Conservation (phyloP, 2,888 invertebrate species). For the Achlya flavicornis region DNA sequence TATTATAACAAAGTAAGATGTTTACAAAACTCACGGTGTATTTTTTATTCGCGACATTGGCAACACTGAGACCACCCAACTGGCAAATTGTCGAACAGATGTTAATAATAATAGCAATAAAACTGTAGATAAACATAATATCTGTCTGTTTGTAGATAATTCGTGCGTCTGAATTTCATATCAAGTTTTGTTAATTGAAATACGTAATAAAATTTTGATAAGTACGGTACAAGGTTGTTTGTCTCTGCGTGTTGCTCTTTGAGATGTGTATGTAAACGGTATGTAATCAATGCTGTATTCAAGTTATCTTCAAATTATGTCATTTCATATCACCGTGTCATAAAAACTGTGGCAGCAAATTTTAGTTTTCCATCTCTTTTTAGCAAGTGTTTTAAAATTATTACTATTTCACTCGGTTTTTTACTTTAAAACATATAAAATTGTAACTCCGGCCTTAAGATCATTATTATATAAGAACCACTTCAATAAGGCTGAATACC, state of each 20-base stretch:
- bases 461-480: too few relatives aligned
- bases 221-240: constrained; percentile 19
- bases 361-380: too few relatives aligned
- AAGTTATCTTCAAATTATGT: not conserved
- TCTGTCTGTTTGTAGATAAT: constrained; percentile 47
- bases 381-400: too few relatives aligned
- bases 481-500: too few relatives aligned
- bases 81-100: constrained; percentile 40
- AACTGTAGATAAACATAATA: constrained; percentile 56
- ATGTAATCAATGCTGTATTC: not conserved
- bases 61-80: constrained; percentile 55
- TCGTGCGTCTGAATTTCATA: constrained; percentile 42
- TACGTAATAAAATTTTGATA: constrained; percentile 34
- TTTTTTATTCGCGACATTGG: constrained; percentile 45
- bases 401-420: too few relatives aligned
- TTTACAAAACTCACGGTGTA: constrained; percentile 58
- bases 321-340: too few relatives aligned
- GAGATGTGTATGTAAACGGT: too few relatives aligned
- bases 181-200: constrained; percentile 41
- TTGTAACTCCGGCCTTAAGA: too few relatives aligned
- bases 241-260: constrained; percentile 4
- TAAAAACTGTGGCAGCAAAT: too few relatives aligned
- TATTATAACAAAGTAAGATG: constrained; percentile 50
- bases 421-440: too few relatives aligned
- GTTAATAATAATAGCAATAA: constrained; percentile 53